Evolutionary conservation across 2,113 vertebrate genomes (phyloP), one percentile per base, ranked within the genome.

Genomic region (Menura novaehollandiae): DNA sequence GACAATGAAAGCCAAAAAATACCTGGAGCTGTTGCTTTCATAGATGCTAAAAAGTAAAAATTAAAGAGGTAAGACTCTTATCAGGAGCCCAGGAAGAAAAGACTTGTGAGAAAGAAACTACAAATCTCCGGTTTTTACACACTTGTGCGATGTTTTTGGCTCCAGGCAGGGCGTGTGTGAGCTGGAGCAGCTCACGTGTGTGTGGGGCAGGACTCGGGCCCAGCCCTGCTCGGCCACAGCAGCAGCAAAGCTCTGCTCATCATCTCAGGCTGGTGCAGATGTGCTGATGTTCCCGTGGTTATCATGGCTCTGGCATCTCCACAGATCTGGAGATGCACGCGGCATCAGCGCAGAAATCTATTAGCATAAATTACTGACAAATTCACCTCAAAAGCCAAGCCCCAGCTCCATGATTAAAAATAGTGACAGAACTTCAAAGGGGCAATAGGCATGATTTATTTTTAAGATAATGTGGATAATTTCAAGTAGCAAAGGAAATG

Each of bases 381-480:
- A 93, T 80, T 59, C 75, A 93, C 88, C 88, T 83, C 49, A 88
- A 92, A 82, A 94, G 33, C 79, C 72, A 43, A 55, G 63, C 64
- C 59, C 30, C 72, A 80, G 49, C 93, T 90, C 88, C 21, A 0
- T 3, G 55, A 66, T 86, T 94, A 90, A 88, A 96, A 90, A 91
- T 74, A 88, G 69, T 63, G 88, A 86, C 79, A 68, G 89, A 89
- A 95, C 95, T 96, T 97, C 96, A 96, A 97, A 96, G 94, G 94
- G 94, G 81, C 93, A 91, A 77, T 19, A 75, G 88, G 83, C 95
- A 44, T 28, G 91, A 94, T 84, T 90, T 93, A 51, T 88, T 91
- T 79, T 81, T 43, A 32, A 95, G 93, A 96, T 94, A 96, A 94
- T 52, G 79, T 75, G 64, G 73, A 83, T 95, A 74, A 91, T 74